Evolutionary conservation across 23 tunicate species (phyloP), one percentile per base, ranked within the genome.

Genomic region (Aplidium turbinatum): DNA sequence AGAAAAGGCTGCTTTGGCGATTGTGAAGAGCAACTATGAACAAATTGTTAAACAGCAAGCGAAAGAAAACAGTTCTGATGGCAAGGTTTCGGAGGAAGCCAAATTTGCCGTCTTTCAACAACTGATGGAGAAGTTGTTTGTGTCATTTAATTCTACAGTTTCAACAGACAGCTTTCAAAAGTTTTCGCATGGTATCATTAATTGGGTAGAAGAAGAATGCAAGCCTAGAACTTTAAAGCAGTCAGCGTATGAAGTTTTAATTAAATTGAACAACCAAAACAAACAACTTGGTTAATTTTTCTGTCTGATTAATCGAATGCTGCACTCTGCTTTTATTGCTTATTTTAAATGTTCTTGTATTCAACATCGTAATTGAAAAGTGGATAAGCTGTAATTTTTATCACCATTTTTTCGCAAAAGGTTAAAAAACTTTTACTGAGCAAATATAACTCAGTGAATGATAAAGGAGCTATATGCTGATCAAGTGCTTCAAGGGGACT

Each of bases 121-220:
- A 27, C 48, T 90, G 58, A 90, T 90, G 97, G 97, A 90, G 3
- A 69, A 73, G 40, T 31, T 90, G 62, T 90, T 90, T 64, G 71
- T 48, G 1, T 64, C 97, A 3, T 90, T 90, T 35, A 78, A 78
- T 65, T 32, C 86, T 11, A 67, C 76, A 45, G 80, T 90, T 31
- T 78, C 90, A 0, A 75, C 87, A 0, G 70, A 58, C 40, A 72
- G 71, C 35, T 90, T 90, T 60, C 85, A 83, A 45, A 81, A 87
- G 26, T 77, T 90, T 22, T 83, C 97, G 0, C 82, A 58, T 53
- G 90, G 86, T 28, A 78, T 83, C 0, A 83, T 90, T 63, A 83
- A 82, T 35, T 90, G 97, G 97, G 83, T 90, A 33, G 97, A 90
- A 72, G 90, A 90, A 26, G 79, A 90, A 33, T 90, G 97, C 57